Conservation (phyloP, 2,113 vertebrate species). For the Otocyon megalotis region DNA sequence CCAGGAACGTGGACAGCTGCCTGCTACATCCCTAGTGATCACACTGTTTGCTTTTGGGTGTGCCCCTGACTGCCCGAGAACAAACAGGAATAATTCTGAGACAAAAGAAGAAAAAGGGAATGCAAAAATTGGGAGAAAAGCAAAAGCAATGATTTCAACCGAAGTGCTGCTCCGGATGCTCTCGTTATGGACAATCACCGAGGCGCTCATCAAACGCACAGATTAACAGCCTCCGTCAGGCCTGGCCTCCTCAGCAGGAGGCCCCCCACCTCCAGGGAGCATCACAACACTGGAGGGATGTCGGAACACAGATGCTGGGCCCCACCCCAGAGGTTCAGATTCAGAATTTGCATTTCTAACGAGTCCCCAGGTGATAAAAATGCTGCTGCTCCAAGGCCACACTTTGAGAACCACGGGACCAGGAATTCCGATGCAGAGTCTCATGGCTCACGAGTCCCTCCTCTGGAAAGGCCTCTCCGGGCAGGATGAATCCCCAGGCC, state of each 20-base stretch:
- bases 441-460: fast-evolving
- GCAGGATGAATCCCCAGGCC: neutral
- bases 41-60: neutral
- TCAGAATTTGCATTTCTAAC: neutral
- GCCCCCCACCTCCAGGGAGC: neutral
- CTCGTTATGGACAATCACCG: fast-evolving
- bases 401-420: neutral
- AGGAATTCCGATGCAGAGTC: fast-evolving
- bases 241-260: too few relatives aligned
- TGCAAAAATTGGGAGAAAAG: neutral
- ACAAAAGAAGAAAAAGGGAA: neutral
- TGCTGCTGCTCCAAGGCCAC: too few relatives aligned
- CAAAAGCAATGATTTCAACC: neutral
- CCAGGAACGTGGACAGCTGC: fast-evolving
- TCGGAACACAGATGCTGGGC: too few relatives aligned
- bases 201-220: neutral
- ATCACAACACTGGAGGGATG: too few relatives aligned
- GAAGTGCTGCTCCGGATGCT: neutral
- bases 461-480: neutral
- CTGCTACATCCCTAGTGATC: too few relatives aligned
- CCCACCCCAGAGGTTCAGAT: neutral
- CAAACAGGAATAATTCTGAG: neutral
- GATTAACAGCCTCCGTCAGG: too few relatives aligned
- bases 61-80: neutral
- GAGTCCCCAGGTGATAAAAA: too few relatives aligned